These are phyloP conservation scores for Antitype chi DNA, from an alignment of 2,888 invertebrate genomes.

Conservation along the genomic window DNA sequence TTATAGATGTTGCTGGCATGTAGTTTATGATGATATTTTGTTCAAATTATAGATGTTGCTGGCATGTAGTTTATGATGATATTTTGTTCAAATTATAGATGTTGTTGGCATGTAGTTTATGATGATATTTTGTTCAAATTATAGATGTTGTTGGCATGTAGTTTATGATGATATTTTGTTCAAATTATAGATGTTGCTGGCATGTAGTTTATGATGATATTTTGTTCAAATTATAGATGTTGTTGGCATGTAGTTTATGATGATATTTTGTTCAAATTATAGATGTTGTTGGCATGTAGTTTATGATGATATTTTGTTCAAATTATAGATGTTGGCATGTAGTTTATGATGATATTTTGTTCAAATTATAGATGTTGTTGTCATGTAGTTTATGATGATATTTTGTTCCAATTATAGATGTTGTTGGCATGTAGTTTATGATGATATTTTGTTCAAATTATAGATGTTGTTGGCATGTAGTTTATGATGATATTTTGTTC, in stretches of 20 bases:
- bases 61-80: not conserved
- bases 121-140: not conserved
- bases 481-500: not conserved
- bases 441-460: not conserved
- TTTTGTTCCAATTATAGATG: not conserved
- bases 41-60: not conserved
- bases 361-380: not conserved
- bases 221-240: not conserved
- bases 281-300: not conserved
- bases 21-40: not conserved
- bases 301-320: not conserved
- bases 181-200: not conserved
- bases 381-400: not conserved
- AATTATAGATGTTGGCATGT: not conserved
- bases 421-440: not conserved
- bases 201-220: not conserved
- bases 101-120: not conserved
- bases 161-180: not conserved
- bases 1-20: not conserved
- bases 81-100: not conserved
- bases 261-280: not conserved
- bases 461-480: not conserved
- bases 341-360: not conserved
- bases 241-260: not conserved
- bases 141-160: not conserved